A percentile compares a stretch with the other conserved stretches of the same genome.
phyloP scores from a whole-genome alignment of 1,140 invertebrate genomes.

The Drosophila guanche region DNA sequence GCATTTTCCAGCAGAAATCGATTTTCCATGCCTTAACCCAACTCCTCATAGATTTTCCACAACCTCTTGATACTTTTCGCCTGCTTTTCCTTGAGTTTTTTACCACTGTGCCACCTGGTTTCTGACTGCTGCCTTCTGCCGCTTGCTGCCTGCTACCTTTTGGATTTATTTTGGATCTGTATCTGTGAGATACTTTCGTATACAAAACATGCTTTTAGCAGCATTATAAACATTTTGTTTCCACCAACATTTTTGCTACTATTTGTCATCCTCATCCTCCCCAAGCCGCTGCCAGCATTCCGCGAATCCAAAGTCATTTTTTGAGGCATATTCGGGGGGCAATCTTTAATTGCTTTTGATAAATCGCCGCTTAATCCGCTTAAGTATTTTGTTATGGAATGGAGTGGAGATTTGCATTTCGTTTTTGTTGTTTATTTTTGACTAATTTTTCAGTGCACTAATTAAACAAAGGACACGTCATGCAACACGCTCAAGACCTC shows the following conservation, averaged over 20 bases:
- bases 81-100: no score
- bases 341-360: constrained; percentile 79
- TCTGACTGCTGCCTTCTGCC: constrained; percentile 29
- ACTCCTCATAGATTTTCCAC: no score
- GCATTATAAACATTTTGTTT: constrained; percentile 80
- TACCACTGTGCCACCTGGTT: constrained; percentile 15
- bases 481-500: constrained; percentile 40
- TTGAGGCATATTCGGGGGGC: constrained; percentile 38
- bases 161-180: constrained; percentile 47
- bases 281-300: constrained; percentile 55
- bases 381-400: constrained; percentile 52
- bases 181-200: constrained; percentile 58
- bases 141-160: constrained; percentile 43
- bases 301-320: constrained; percentile 56
- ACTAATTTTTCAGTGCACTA: constrained; percentile 76
- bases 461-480: constrained; percentile 76
- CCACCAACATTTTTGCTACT: constrained; percentile 78
- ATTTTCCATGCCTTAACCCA: no score
- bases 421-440: constrained; percentile 21
- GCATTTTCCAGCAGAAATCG: no score
- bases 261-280: constrained; percentile 59
- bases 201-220: constrained; percentile 75
- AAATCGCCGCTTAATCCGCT: constrained; percentile 80
- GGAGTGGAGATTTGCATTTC: not conserved
- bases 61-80: no score